Evolutionary conservation across 1,140 invertebrate species (phyloP), one percentile per base, ranked within the genome.

Genomic region (Phenacoccus solenopsis): DNA sequence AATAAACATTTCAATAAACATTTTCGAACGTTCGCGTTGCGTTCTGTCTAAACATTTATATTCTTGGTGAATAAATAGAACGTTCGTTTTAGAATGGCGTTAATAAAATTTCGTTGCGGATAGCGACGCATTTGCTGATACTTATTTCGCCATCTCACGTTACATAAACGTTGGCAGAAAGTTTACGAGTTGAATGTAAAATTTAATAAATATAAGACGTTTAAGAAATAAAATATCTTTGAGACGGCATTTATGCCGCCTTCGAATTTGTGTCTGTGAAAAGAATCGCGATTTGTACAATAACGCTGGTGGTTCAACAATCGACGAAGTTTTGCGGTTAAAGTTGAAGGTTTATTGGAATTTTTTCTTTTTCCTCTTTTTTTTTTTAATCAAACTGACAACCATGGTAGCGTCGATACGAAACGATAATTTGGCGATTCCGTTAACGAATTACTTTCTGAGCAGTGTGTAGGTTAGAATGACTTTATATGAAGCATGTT

Each of bases 161-260:
- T 64, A 64, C 59, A 64, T 64, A 64, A 64, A 64, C 59, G 59
- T 64, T 25, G 59, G 59, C 12, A 64, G 22, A 27, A 64, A 64
- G 59, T 64, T 64, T 64, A 64, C 59, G 59, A 64, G 22, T 24
- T 64, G 59, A 64, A 25, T 64, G 59, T 10, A 64, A 64, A 64
- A 64, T 64, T 64, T 64, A 64, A 64, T 64, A 64, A 64, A 64
- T 64, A 27, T 64, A 64, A 64, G 59, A 64, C 59, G 21, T 59
- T 59, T 22, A 7, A 24, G 38, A 49, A 49, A 49, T 49, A 49
- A 49, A 49, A 49, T 49, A 49, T 49, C 38, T 4, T 49, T 49
- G 38, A 49, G 20, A 49, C 20, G 13, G 38, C 13, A n/a, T 49
- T 49, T 49, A 16, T 49, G 13, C 38, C 16, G 3, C 38, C 12